Evolutionary conservation across 1,140 invertebrate species (phyloP), one percentile per base, ranked within the genome.

Genomic region (Zaprionus capensis): DNA sequence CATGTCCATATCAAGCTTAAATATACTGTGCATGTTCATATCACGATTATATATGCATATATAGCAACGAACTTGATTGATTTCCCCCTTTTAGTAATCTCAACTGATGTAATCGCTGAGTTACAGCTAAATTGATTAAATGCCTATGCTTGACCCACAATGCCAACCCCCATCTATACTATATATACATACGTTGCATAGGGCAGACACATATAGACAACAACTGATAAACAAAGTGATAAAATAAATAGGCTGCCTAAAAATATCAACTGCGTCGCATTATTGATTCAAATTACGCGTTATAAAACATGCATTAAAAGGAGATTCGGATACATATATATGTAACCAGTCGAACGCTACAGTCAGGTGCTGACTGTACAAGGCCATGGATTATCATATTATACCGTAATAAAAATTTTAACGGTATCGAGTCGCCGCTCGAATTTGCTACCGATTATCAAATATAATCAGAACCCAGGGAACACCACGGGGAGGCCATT

Each of bases 191-290:
- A 26, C 15, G 7, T 34, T 22, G 46, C 1, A 49, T 46, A 28
- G 44, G 5, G 4, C 5, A 17, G 31, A n/a, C 14, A 49, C 15
- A 62, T 22, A 36, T 41, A 72, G 49, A 70, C 58, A 44, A 49
- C 49, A 69, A 69, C 28, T 80, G 71, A 87, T 87, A 85, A 85
- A 87, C 80, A 86, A 82, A 82, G 82, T 85, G 82, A 87, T 86
- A 86, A 86, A 86, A 86, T 66, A 57, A 77, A 82, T 87, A 83
- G 79, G 82, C 59, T 67, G 56, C 68, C 79, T 64, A 73, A 82
- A 76, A 77, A 76, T 72, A 65, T 36, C 31, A 76, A 79, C 46
- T 87, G 80, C 82, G 82, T 63, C 76, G 83, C 78, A 81, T 76
- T 83, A 77, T 61, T 67, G 64, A 86, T 78, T 72, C 34, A 61